These are phyloP conservation scores for Tachyglossus aculeatus DNA, from an alignment of 2,797 vertebrate genomes.

Conservation along the genomic window DNA sequence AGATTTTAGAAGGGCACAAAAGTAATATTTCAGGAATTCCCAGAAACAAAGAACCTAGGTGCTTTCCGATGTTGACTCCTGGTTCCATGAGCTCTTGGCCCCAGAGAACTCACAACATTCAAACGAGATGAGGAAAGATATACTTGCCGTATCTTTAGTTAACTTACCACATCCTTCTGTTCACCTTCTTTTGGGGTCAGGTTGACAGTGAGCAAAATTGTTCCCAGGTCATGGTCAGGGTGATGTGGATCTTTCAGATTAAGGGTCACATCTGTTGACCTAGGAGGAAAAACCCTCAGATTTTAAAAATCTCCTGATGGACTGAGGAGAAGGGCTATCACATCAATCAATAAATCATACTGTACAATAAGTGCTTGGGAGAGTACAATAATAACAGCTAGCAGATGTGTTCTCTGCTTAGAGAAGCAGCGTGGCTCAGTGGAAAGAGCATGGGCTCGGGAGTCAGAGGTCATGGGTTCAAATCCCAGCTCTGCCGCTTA, in stretches of 20 bases:
- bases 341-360: too few relatives aligned
- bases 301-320: neutral
- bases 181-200: conserved; percentile 86
- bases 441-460: too few relatives aligned
- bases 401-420: too few relatives aligned
- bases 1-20: neutral
- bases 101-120: neutral
- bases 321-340: too few relatives aligned
- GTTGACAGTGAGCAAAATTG: conserved; percentile 81
- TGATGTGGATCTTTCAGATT: conserved; percentile 90
- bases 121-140: neutral
- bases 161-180: conserved; percentile 84
- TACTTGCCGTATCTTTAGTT: neutral
- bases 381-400: too few relatives aligned
- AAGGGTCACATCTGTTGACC: conserved; percentile 85
- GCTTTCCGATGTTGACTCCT: too few relatives aligned
- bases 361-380: too few relatives aligned
- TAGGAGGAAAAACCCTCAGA: conserved; percentile 56
- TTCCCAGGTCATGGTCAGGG: conserved; percentile 89
- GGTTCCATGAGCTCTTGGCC: too few relatives aligned
- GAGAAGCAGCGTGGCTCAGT: too few relatives aligned
- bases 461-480: too few relatives aligned
- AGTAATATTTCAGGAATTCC: neutral
- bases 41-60: too few relatives aligned
- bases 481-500: too few relatives aligned